phyloP scores from a whole-genome alignment of 53 echinoderm and acorn worm species.

The Antedon mediterranea region DNA sequence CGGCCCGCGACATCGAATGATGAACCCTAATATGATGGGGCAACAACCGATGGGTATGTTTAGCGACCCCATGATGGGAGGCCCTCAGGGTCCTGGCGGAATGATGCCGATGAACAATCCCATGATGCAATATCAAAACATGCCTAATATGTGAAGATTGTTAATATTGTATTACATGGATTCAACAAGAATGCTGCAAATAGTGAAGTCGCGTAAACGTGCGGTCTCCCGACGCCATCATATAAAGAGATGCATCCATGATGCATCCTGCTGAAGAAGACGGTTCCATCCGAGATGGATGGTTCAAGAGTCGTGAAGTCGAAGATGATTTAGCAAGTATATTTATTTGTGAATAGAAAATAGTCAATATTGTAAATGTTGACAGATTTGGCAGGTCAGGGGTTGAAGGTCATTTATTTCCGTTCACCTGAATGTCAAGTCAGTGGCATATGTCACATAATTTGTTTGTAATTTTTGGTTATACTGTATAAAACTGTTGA shows the following conservation, averaged over 20 bases:
- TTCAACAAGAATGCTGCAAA: background rate
- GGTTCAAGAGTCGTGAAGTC: background rate
- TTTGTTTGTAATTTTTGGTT: no score
- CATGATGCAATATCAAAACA: background rate
- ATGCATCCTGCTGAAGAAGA: background rate
- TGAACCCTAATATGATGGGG: slow-evolving; percentile 59
- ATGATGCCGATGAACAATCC: background rate
- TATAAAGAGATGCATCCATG: background rate
- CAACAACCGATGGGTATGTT: slow-evolving; percentile 17
- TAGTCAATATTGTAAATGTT: background rate
- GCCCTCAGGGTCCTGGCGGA: background rate
- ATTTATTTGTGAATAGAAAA: background rate
- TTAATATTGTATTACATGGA: background rate
- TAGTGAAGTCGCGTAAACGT: background rate
- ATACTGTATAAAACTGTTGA: no score
- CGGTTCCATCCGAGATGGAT: background rate
- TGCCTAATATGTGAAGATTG: background rate
- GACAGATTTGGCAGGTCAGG: background rate
- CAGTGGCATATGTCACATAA: background rate
- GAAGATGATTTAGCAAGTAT: background rate
- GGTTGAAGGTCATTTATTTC: background rate
- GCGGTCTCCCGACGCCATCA: background rate
- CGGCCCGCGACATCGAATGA: slow-evolving; percentile 8
- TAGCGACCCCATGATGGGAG: slow-evolving; percentile 27
- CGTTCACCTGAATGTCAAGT: background rate